phyloP scores from a whole-genome alignment of 1,140 invertebrate genomes.

The Aphelenchoides fujianensis region DNA sequence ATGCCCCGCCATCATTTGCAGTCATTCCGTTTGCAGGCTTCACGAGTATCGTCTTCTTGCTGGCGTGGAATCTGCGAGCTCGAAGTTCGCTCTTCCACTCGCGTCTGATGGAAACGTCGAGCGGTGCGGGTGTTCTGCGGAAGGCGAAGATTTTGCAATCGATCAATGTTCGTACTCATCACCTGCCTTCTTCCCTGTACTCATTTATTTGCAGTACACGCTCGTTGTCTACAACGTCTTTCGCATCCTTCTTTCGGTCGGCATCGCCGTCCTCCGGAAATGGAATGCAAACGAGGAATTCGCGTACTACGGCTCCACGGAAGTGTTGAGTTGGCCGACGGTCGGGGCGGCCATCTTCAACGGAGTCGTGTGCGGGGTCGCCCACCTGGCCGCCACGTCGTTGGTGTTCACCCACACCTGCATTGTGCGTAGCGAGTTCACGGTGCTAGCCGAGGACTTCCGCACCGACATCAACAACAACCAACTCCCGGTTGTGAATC shows the following conservation, averaged over 20 bases:
- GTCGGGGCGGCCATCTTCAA: neutral
- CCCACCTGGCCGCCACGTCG: slow-evolving; percentile 1
- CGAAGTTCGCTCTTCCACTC: neutral
- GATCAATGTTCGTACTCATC: slow-evolving; percentile 7
- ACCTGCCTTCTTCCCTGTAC: neutral
- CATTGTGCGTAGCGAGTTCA: slow-evolving; percentile 19
- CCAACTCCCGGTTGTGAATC: slow-evolving; percentile 25
- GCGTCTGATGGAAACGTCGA: neutral
- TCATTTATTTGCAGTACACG: slow-evolving; percentile 12
- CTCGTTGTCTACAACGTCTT: neutral
- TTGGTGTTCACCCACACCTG: slow-evolving; percentile 8
- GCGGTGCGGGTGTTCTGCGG: neutral
- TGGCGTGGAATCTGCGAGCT: neutral
- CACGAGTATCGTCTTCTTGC: neutral
- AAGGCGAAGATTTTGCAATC: neutral
- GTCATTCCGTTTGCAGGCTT: neutral
- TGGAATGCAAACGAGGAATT: neutral
- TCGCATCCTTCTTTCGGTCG: neutral
- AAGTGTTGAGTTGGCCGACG: neutral
- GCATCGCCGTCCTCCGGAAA: neutral
- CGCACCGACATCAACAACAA: slow-evolving; percentile 14
- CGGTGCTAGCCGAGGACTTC: slow-evolving; percentile 18
- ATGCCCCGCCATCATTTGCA: neutral
- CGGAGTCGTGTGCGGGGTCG: neutral
- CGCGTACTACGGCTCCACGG: neutral